Base-by-base conservation (phyloP, 1,140 invertebrate genomes). In the Penaeus vannamei region DNA sequence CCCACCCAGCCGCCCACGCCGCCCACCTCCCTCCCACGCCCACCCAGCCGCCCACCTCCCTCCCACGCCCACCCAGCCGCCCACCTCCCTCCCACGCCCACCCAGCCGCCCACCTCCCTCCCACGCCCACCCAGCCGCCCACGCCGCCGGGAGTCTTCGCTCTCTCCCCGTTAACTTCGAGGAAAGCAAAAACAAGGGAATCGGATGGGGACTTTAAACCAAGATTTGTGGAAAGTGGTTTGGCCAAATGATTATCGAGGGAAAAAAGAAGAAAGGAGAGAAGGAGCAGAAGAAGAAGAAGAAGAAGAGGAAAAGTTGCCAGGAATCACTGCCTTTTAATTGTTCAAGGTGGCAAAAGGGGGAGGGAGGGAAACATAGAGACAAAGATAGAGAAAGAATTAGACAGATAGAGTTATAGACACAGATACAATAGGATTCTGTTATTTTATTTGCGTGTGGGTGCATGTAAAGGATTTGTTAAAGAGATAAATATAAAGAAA, bases 251-350 rank as follows among this genome's bases (percentile, higher is more conserved):
- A 53, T 53, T 53, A 53, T 53, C 53, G 53, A 17, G 17, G 53
- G 53, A 10, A 53, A 42, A 29, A 53, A 82, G 59, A 53, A 26
- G 53, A 59, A 36, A 46, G 36, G 59, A n/a, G 46, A 53, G 59
- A 53, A 46, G 77, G 36, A 10, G 42, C 19, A 46, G 77, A 80
- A 22, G 22, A 42, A 19, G 4, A 29, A 14, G 36, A 36, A 7
- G 76, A 80, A 20, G 77, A 80, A 42, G 77, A 79, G 76, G 76
- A 36, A 79, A 79, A 79, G 36, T 79, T 79, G 53, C 76, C 53
- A 36, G 23, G 8, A 36, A 12, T 79, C 36, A 46, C 76, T 42
- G 36, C 32, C 53, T 26, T 53, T 79, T 53, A 46, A 46, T 79
- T 79, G 76, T 53, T 53, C 12, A 53, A 53, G 53, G 14, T 79